These are phyloP conservation scores for Bombus confusus DNA, from an alignment of 1,140 invertebrate genomes.

Conservation along the genomic window DNA sequence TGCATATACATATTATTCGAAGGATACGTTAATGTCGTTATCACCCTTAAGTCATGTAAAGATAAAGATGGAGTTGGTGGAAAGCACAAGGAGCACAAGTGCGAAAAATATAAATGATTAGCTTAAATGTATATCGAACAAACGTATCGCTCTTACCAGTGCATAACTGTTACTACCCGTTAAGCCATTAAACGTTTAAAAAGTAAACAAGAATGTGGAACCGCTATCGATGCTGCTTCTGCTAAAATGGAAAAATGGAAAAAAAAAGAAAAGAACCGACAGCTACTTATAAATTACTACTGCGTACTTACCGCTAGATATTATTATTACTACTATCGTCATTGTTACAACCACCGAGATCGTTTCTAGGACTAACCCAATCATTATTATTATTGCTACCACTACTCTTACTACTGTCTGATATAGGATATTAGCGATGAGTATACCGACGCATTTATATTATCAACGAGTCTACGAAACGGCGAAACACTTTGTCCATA, in stretches of 20 bases:
- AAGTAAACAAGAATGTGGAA: constrained; percentile 11
- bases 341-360: constrained; percentile 55
- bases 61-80: neutral
- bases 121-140: constrained; percentile 75
- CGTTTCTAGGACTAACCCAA: constrained; percentile 41
- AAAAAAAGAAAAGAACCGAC: constrained; percentile 27
- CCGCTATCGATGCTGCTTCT: constrained; percentile 51
- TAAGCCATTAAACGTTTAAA: constrained; percentile 54
- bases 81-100: neutral
- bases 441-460: constrained; percentile 68
- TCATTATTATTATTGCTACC: constrained; percentile 66
- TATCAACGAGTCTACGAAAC: constrained; percentile 57
- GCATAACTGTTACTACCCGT: constrained; percentile 67
- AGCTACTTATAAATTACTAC: constrained; percentile 62
- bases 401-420: constrained; percentile 68
- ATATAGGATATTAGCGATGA: constrained; percentile 66
- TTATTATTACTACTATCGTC: constrained; percentile 59
- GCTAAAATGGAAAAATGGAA: constrained; percentile 35
- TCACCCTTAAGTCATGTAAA: constrained; percentile 70
- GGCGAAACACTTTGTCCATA: constrained; percentile 66
- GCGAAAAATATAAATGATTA: constrained; percentile 38
- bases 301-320: constrained; percentile 64
- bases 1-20: constrained; percentile 56
- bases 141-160: constrained; percentile 56
- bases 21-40: constrained; percentile 70